phyloP scores from a whole-genome alignment of 2,888 invertebrate genomes.

The Timandra comae region DNA sequence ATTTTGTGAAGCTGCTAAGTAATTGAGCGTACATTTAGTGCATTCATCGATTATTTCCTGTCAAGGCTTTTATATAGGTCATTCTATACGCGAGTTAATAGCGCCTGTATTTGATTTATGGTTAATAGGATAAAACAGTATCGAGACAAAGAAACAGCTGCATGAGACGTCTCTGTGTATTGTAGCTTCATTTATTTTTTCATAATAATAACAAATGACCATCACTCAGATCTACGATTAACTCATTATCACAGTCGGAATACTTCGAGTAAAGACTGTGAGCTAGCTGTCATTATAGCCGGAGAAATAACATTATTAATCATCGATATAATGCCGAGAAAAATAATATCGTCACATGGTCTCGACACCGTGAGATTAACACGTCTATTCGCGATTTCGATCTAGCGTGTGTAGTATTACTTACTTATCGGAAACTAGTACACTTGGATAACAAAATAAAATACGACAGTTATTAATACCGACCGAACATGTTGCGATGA shows the following conservation, averaged over 20 bases:
- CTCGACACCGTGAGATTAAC: conserved; percentile 69
- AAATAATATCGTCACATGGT: conserved; percentile 73
- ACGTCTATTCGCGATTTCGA: conserved; percentile 49
- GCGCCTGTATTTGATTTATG: conserved; percentile 11
- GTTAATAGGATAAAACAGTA: conserved; percentile 16
- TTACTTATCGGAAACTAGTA: conserved; percentile 9
- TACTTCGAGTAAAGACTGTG: conserved; percentile 35
- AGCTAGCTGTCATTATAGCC: conserved; percentile 54
- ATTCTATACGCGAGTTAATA: conserved; percentile 6
- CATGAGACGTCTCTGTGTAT: conserved; percentile 21
- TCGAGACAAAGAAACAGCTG: conserved; percentile 20
- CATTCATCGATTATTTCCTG: conserved; percentile 3
- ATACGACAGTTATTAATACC: conserved; percentile 1
- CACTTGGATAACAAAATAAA: conserved; percentile 4
- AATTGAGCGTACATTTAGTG: conserved; percentile 14
- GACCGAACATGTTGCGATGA: conserved; percentile 5
- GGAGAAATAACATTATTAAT: conserved; percentile 70
- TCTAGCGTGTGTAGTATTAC: conserved; percentile 31
- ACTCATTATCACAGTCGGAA: conserved; percentile 41
- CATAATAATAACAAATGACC: conserved; percentile 30
- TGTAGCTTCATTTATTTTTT: conserved; percentile 22
- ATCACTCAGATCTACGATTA: conserved; percentile 34
- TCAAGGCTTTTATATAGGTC: conserved; percentile 1
- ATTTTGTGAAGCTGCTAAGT: conserved; percentile 14
- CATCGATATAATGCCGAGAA: conserved; percentile 63